Evolutionary conservation across 1,140 invertebrate genomes (phyloP), one percentile per base, ranked within the genome.

Genomic region (Cyclargus thomasi): DNA sequence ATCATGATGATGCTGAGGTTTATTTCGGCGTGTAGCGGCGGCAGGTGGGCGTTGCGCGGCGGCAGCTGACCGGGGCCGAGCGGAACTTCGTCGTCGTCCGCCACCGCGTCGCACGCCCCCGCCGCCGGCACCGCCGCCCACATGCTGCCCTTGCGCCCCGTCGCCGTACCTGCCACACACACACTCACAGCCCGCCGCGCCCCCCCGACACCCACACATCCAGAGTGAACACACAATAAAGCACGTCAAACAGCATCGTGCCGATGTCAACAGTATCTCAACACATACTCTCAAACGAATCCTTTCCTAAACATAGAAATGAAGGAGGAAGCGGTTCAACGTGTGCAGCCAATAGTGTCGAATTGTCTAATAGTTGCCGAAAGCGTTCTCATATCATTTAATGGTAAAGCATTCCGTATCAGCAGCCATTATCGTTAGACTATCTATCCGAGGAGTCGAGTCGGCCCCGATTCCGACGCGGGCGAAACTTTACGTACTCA

Each of bases 1-100:
- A 96, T 96, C 90, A 98, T 95, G 74, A 96, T 93, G 69, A 98
- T 94, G 22, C 96, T 96, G 79, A 98, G 91, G 80, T 97, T 96
- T 55, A 98, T 93, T 85, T 97, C 95, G 8, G 97, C 95, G 72
- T 93, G 92, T 47, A 93, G 92, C 69, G 93, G 94, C 90, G 91
- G 91, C 65, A 95, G 84, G 64, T 93, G 93, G 70, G 94, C 94
- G 75, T 94, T 95, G 69, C 94, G 93, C 22, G 95, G 95, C 82
- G 94, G 93, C 75, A 96, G 92, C 82, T 97, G 95, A 59, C 95
- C 95, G 20, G 95, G 95, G 21, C 95, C 95, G 64, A 96, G 90
- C 74, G 92, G 93, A 57, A 88, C 85, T 14, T 76, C 77, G 75
- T 87, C 86, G 62, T 86, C 88, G 72, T 77, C 79, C 59, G 70